Evolutionary conservation across 30 jellyfish, hydroid and myxozoan genomes (phyloP), one percentile per base, ranked within the genome.

Genomic region (Sanderia malayensis): DNA sequence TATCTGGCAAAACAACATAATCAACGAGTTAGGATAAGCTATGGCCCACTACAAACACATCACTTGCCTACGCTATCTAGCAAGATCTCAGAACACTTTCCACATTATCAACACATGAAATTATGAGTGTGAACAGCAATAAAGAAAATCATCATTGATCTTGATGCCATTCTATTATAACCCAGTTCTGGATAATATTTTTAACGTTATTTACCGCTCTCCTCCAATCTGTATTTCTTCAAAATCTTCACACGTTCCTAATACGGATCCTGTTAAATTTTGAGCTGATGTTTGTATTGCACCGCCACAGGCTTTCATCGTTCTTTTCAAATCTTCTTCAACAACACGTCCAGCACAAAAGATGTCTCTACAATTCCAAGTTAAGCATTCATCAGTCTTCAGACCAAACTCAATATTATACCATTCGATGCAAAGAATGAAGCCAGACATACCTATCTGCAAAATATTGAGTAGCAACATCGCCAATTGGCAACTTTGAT

Each of bases 291-390:
- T 92, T 73, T 80, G 99, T 17, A 93, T 93, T 7, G 99, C 74
- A 4, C 99, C 99, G 32, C 99, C 99, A 69, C 99, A 93, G 0
- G 96, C 99, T 70, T 93, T 93, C 96, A 93, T 81, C 11, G 99
- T 93, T 22, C 99, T 76, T 71, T 49, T 76, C 67, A 93, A 58
- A 58, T 93, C 99, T 37, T 93, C 99, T 57, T 93, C 95, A 3
- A 73, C 83, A 8, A 93, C 96, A 19, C 99, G 69, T 33, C 99
- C 99, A 52, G 99, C 99, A 72, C 99, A 93, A 47, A 93, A 93
- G 2, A 93, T 67, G 61, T 93, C 99, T 28, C 95, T 85, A 22
- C 26, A 41, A 58, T 34, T n/a, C 23, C 1, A 1, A 7, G 0
- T 15, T 6, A 41, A 41, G 15, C 55, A 41, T 15, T 41, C n/a